Percentiles rank a stretch among this genome's conserved stretches.
Evolutionary conservation across 1,140 invertebrate species (phyloP).

Genomic region (Hydropsyche tenuis): DNA sequence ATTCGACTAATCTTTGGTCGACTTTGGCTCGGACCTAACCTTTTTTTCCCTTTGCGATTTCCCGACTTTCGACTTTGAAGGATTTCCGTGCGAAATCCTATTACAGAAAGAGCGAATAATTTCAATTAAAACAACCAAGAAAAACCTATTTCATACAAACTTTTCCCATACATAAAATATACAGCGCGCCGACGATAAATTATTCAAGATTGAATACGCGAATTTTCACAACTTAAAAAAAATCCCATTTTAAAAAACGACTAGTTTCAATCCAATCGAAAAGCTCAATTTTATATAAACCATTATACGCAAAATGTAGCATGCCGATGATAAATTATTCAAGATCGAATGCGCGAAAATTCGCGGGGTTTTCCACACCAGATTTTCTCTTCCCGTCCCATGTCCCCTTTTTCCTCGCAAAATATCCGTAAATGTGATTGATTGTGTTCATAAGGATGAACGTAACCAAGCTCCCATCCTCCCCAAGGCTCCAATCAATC

Average conservation of each 20-base stretch:
- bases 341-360: background rate
- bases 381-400: background rate
- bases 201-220: background rate
- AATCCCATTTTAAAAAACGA: no score
- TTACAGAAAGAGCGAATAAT: background rate
- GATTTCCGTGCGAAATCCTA: slow-evolving; percentile 23
- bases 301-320: background rate
- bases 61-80: background rate
- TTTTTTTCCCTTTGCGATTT: slow-evolving; percentile 26
- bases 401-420: background rate
- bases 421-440: slow-evolving; percentile 20
- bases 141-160: no score
- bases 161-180: background rate
- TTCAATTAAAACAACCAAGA: no score
- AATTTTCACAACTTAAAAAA: background rate
- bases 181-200: background rate
- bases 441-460: slow-evolving; percentile 15
- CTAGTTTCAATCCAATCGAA: background rate
- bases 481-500: slow-evolving; percentile 15
- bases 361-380: background rate
- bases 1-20: slow-evolving; percentile 28
- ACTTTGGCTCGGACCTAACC: background rate
- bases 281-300: background rate
- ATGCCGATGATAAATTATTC: slow-evolving; percentile 10
- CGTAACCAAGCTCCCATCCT: background rate